Percentiles rank a stretch among this genome's conserved stretches.
phyloP scores from a whole-genome alignment of 1,140 invertebrate genomes.

The Anagrus nilaparvatae region DNA sequence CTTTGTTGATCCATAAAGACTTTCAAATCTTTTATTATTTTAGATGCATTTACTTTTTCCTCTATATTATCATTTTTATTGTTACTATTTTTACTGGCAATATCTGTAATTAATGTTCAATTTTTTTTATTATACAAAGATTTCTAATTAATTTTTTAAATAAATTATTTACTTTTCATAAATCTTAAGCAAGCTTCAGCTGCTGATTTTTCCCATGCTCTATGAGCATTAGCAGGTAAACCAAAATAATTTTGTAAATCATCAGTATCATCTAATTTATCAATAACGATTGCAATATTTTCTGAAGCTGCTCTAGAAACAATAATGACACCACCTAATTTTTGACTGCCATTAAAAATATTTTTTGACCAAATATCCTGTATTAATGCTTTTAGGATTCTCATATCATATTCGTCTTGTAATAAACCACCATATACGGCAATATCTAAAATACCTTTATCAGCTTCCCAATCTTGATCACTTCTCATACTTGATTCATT shows the following conservation, averaged over 20 bases:
- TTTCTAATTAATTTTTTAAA: background rate
- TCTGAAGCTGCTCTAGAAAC: conserved; percentile 43
- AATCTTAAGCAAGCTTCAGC: conserved; percentile 53
- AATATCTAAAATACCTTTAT: conserved; percentile 70
- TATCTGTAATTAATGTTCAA: conserved; percentile 2
- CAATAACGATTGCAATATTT: conserved; percentile 54
- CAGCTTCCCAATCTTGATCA: conserved; percentile 56
- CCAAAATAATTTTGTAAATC: conserved; percentile 60
- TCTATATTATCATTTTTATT: conserved; percentile 1
- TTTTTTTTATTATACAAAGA: background rate
- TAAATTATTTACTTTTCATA: conserved; percentile 45
- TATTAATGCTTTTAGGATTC: conserved; percentile 65
- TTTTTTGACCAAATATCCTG: conserved; percentile 58
- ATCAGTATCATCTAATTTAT: conserved; percentile 55
- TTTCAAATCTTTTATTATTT: conserved; percentile 24
- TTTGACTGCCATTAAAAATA: conserved; percentile 48
- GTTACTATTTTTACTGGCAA: background rate
- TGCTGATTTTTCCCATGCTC: conserved; percentile 62
- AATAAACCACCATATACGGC: conserved; percentile 84
- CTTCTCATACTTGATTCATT: background rate
- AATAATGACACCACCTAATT: conserved; percentile 44
- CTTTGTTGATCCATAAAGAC: conserved; percentile 30
- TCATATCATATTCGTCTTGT: conserved; percentile 69
- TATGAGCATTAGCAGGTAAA: conserved; percentile 70
- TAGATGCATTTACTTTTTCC: background rate